Evolutionary conservation across 2,113 vertebrate species (phyloP).

Genomic region (Lethenteron reissneri): DNA sequence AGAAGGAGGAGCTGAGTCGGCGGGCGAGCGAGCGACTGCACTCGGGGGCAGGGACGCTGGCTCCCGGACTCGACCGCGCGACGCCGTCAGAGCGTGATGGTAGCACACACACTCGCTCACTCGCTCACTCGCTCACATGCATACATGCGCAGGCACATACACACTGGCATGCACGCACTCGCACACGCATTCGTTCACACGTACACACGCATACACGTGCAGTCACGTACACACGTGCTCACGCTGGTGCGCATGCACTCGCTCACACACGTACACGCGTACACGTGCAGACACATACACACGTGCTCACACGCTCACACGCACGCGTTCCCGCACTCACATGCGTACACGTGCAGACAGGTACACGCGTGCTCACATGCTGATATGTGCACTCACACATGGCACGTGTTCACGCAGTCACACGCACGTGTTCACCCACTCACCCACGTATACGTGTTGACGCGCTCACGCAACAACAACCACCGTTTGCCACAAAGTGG

Average conservation of each 20-base stretch:
- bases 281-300: background rate
- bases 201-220: background rate
- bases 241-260: background rate
- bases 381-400: background rate
- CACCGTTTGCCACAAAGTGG: too few relatives aligned
- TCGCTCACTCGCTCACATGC: too few relatives aligned
- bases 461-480: too few relatives aligned
- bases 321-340: background rate
- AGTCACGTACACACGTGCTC: background rate
- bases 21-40: background rate
- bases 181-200: background rate
- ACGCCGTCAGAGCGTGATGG: too few relatives aligned
- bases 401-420: too few relatives aligned
- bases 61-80: too few relatives aligned
- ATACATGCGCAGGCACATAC: too few relatives aligned
- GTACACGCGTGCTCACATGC: background rate
- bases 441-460: too few relatives aligned
- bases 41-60: too few relatives aligned
- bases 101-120: too few relatives aligned
- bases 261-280: background rate
- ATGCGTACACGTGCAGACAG: background rate
- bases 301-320: background rate
- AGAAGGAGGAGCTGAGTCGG: slow-evolving; percentile 4
- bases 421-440: too few relatives aligned
- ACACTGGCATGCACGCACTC: too few relatives aligned